These are phyloP conservation scores for Mycogona germanica DNA, from an alignment of 2,888 invertebrate genomes.

Conservation along the genomic window DNA sequence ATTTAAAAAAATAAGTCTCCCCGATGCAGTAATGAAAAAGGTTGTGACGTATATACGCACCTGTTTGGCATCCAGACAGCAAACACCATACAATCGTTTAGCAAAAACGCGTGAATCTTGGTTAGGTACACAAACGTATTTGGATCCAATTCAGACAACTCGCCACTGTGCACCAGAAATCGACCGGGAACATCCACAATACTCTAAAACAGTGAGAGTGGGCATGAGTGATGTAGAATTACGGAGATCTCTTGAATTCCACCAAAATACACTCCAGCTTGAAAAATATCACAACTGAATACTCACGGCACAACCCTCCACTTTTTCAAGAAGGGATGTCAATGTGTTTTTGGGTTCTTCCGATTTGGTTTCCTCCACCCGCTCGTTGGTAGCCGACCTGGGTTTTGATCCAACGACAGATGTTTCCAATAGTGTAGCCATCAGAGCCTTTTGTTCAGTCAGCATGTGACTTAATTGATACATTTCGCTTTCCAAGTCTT, in stretches of 20 bases:
- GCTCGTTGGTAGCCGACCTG: constrained; percentile 28
- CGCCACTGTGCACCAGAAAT: constrained; percentile 78
- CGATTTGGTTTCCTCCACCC: constrained; percentile 43
- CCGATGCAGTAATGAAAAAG: too few relatives aligned
- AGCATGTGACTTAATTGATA: constrained; percentile 89
- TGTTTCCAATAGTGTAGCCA: constrained; percentile 50
- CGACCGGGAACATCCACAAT: constrained; percentile 62
- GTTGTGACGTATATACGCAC: constrained; percentile 22
- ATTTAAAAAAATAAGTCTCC: too few relatives aligned
- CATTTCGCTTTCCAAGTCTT: constrained; percentile 94
- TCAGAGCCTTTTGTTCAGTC: constrained; percentile 77
- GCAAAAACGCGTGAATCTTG: constrained; percentile 79
- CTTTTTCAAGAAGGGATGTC: constrained; percentile 44
- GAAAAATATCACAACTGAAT: neutral
- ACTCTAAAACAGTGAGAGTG: constrained; percentile 37
- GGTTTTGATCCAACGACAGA: constrained; percentile 35
- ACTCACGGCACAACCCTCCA: constrained; percentile 50
- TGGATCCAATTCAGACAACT: constrained; percentile 76
- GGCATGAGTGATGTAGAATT: neutral
- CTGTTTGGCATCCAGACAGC: constrained; percentile 64
- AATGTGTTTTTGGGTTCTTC: constrained; percentile 53
- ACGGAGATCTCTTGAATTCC: neutral
- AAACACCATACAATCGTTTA: constrained; percentile 83
- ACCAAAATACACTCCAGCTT: neutral
- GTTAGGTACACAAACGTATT: constrained; percentile 75